Evolutionary conservation across 2,113 vertebrate species (phyloP), one percentile per base, ranked within the genome.

Genomic region (Calidris pygmaea): DNA sequence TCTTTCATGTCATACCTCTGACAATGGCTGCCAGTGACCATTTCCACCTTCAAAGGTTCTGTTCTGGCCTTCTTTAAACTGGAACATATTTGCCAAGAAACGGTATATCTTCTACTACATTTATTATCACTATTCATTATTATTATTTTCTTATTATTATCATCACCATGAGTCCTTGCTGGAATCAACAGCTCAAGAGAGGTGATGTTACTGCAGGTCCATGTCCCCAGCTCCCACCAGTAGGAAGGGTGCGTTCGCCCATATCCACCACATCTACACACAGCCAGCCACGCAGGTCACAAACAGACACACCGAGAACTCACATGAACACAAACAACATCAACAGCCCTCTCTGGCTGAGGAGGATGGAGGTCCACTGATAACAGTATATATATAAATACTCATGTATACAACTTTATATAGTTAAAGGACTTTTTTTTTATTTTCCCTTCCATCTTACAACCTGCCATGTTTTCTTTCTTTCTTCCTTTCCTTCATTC

Each of bases 221-320:
- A 1, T 10, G 34, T 19, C 32, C 9, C 11, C 3, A 3, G 26
- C 12, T 29, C 14, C 55, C 50, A 1, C 15, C 21, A 30, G 48
- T 4, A 45, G 18, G 10, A 37, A 6, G 1, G 12, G 7, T 50
- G 14, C 16, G 13, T 11, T 86, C 14, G 24, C 10, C 37, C 5
- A 0, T 8, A 27, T 21, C 26, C 10, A 58, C 7, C 43, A 77
- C 23, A 6, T 3, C 2, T 7, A 19, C 4, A 10, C 5, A 48
- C 26, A 48, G 5, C 4, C 3, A 5, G 43, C 3, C 53, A 59
- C 43, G 29, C 23, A 37, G 65, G 47, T 37, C 47, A 50, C 55
- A 78, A 47, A 26, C 29, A 60, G 47, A 32, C n/a, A 39, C 29
- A 30, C 27, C 39, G 12, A 52, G 47, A 19, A 23, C 52, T 27